Evolutionary conservation across 1,140 invertebrate genomes (phyloP), one percentile per base, ranked within the genome.

Genomic region (Scaptomyza pallida): DNA sequence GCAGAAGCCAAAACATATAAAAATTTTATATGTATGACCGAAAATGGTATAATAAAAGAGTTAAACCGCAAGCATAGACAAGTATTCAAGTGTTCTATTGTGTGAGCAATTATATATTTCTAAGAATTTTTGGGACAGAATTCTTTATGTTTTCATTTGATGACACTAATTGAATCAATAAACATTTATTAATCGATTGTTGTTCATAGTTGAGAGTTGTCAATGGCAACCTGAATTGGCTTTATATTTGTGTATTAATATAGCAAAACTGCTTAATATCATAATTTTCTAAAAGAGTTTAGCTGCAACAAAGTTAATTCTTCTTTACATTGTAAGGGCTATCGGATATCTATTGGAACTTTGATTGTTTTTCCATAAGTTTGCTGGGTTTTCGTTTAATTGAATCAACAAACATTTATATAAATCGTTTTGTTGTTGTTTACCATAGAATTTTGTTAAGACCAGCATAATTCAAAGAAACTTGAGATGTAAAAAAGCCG

Each of bases 1-100:
- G 47, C 23, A 64, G 47, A 40, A 71, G 54, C 40, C 40, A 19
- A 37, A 37, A 56, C 13, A 26, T 10, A 30, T 15, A 30, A 5
- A 30, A 50, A 50, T 26, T 30, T 50, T n/a, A n/a, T n/a, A n/a
- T n/a, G n/a, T n/a, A n/a, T n/a, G n/a, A n/a, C n/a, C n/a, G n/a
- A n/a, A 50, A 10, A 13, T 5, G 6, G 47, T 23, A 50, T 10
- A 50, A 15, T 10, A 43, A 26, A n/a, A 43, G 37, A 40, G 35
- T 54, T 41, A 15, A 21, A n/a, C 51, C 21, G 1, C 9, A 5
- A 33, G 9, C 15, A 33, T 12, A 19, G 30, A 52, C 10, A 40
- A 37, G 33, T 15, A 6, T 13, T 19, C 8, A n/a, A n/a, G n/a
- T 9, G 12, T n/a, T 54, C 19, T 23, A 40, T 54, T 41, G 35